These are phyloP conservation scores for Podarcis muralis DNA, from an alignment of 2,113 vertebrate species.

Conservation along the genomic window DNA sequence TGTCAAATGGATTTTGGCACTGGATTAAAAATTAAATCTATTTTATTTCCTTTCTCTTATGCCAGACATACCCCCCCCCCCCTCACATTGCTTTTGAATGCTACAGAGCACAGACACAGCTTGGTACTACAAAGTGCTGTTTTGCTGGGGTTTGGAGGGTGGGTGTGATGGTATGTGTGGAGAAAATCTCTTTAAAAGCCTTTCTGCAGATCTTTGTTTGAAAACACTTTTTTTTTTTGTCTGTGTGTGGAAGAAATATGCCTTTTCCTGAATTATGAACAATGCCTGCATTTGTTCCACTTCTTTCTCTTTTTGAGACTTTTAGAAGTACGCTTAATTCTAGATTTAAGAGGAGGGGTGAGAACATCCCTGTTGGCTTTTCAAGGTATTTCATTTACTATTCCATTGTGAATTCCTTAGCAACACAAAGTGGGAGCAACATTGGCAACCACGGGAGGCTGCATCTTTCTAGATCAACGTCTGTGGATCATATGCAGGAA, in stretches of 20 bases:
- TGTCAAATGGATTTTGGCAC: slow-evolving; percentile 60
- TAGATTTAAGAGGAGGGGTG: slow-evolving; percentile 39
- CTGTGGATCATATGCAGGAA: slow-evolving; percentile 63
- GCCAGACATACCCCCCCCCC: slow-evolving; percentile 25
- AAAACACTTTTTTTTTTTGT: slow-evolving; percentile 26
- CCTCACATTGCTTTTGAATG: slow-evolving; percentile 24
- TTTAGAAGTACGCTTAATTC: slow-evolving; percentile 32
- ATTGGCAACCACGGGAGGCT: slow-evolving; percentile 54
- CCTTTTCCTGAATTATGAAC: slow-evolving; percentile 38
- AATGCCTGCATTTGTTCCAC: slow-evolving; percentile 25
- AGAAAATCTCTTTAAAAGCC: slow-evolving; percentile 8
- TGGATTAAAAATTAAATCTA: slow-evolving; percentile 56
- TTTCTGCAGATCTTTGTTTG: slow-evolving; percentile 32
- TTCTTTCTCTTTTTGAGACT: slow-evolving; percentile 12
- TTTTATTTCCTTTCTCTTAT: slow-evolving; percentile 47
- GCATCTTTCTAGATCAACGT: slow-evolving; percentile 65
- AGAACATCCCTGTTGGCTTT: slow-evolving; percentile 3
- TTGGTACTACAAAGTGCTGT: slow-evolving; percentile 24
- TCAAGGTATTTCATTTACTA: slow-evolving; percentile 44
- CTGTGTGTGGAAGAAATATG: not conserved
- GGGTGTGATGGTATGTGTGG: not conserved
- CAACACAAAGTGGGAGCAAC: slow-evolving; percentile 58
- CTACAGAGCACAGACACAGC: slow-evolving; percentile 4
- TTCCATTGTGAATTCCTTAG: slow-evolving; percentile 47
- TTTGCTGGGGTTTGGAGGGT: slow-evolving; percentile 8